Evolutionary conservation across 1,140 invertebrate species (phyloP).

Genomic region (silkworm (Bombyx mori)): DNA sequence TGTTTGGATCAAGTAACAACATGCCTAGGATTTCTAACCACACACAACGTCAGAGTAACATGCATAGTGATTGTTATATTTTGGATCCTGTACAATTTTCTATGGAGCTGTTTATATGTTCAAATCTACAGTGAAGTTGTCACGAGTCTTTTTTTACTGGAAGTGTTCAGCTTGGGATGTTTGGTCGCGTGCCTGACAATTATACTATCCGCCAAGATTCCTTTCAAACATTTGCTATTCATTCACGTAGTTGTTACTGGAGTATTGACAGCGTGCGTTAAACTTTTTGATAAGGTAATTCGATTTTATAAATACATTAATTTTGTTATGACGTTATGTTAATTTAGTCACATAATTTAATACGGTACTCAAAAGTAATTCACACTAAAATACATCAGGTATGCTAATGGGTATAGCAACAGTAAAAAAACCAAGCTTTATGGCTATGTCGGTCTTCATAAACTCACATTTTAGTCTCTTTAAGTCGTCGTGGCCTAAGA

Average conservation of each 20-base stretch:
- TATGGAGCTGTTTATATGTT: slow-evolving; percentile 45
- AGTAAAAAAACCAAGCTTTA: no score
- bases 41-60: slow-evolving; percentile 35
- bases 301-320: no score
- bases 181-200: slow-evolving; percentile 29
- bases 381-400: no score
- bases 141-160: slow-evolving; percentile 19
- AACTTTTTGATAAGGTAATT: slow-evolving; percentile 32
- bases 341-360: no score
- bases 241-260: slow-evolving; percentile 35
- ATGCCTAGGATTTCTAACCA: slow-evolving; percentile 38
- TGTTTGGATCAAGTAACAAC: slow-evolving; percentile 42
- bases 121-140: slow-evolving; percentile 23
- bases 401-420: no score
- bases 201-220: slow-evolving; percentile 29
- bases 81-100: slow-evolving; percentile 39
- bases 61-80: slow-evolving; percentile 25
- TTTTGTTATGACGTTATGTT: no score
- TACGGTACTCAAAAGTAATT: no score
- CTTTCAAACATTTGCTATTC: slow-evolving; percentile 33
- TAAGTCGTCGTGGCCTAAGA: no score
- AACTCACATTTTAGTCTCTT: no score
- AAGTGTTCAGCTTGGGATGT: slow-evolving; percentile 25
- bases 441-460: no score
- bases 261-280: slow-evolving; percentile 16